phyloP scores from a whole-genome alignment of 2,113 vertebrate genomes.

The Nymphicus hollandicus region DNA sequence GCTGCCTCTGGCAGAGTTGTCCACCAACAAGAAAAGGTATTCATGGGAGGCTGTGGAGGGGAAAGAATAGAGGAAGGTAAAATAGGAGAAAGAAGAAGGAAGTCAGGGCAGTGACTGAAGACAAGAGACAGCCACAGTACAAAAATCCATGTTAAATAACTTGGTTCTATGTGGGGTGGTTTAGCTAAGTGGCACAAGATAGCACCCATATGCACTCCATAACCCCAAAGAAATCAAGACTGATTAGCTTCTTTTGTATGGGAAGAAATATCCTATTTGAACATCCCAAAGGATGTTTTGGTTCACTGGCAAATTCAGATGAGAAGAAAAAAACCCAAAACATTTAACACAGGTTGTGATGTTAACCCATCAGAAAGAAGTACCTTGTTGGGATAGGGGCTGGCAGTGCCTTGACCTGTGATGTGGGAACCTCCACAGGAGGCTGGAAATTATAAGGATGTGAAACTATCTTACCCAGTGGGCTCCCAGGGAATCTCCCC shows the following conservation, averaged over 20 bases:
- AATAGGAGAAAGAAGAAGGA: not conserved
- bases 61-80: not conserved
- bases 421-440: not conserved
- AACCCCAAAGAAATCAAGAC: not conserved
- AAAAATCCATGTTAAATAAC: not conserved
- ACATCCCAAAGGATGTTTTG: not conserved
- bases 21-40: not conserved
- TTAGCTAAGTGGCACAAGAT: not conserved
- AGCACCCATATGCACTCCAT: accelerated
- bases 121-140: not conserved
- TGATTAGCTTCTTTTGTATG: not conserved
- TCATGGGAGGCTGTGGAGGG: not conserved
- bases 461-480: accelerated
- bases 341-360: accelerated
- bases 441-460: not conserved
- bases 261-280: not conserved
- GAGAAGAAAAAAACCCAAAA: not conserved
- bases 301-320: not conserved
- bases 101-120: not conserved
- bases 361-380: not conserved
- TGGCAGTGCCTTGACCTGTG: not conserved
- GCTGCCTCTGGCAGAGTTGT: not conserved
- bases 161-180: accelerated
- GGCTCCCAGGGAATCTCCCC: accelerated
- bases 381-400: not conserved